phyloP scores from a whole-genome alignment of 2,797 vertebrate genomes.

The Pangasius krempfi region DNA sequence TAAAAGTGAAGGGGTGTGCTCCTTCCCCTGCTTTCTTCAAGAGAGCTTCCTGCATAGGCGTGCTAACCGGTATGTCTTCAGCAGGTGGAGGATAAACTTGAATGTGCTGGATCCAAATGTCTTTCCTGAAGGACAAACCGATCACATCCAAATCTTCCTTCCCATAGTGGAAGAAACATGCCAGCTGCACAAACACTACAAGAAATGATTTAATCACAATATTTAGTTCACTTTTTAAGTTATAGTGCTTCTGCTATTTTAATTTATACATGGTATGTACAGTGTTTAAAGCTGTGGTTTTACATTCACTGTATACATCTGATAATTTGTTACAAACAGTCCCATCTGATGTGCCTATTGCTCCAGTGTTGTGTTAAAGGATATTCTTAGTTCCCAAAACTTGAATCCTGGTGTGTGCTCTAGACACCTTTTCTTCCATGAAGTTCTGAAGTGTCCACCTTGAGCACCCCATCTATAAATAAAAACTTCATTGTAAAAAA shows the following conservation, averaged over 20 bases:
- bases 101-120: conserved; percentile 80
- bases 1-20: conserved; percentile 83
- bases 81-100: conserved; percentile 80
- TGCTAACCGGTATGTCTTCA: conserved; percentile 65
- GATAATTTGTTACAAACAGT: neutral
- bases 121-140: conserved; percentile 86
- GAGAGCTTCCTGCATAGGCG: conserved; percentile 80
- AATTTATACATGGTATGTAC: neutral
- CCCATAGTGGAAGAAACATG: conserved; percentile 89
- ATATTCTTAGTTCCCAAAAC: neutral
- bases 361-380: neutral
- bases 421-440: conserved; percentile 84
- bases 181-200: conserved; percentile 84
- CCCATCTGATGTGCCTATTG: neutral
- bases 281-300: neutral
- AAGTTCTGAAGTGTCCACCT: conserved; percentile 84
- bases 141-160: conserved; percentile 89
- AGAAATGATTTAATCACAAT: neutral
- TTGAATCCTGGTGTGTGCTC: neutral
- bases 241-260: neutral
- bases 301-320: neutral
- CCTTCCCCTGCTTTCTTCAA: conserved; percentile 84
- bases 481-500: conserved; percentile 3
- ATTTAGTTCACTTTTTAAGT: neutral
- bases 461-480: conserved; percentile 81